A percentile compares a stretch with the other conserved stretches of the same genome.
Evolutionary conservation across 2,888 invertebrate genomes (phyloP).

Genomic region (Synergus japonicus): DNA sequence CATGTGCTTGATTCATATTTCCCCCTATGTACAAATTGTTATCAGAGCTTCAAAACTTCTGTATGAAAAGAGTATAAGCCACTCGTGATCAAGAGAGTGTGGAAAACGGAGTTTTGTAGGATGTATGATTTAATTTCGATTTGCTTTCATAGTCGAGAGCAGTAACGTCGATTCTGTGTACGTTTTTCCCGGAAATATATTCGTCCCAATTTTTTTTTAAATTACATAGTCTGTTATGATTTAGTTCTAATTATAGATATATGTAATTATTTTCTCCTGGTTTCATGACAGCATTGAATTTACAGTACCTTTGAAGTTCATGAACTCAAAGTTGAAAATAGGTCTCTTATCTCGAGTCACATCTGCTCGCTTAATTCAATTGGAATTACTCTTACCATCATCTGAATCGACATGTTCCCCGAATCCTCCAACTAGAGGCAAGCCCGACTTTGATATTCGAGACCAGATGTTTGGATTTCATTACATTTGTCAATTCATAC

Average conservation of each 20-base stretch:
- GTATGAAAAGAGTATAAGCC: neutral
- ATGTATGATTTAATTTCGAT: neutral
- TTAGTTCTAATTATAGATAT: neutral
- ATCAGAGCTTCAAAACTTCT: neutral
- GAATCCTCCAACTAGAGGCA: neutral
- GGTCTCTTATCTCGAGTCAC: constrained; percentile 3
- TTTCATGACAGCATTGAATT: neutral
- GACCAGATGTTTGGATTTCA: constrained; percentile 3
- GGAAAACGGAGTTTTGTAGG: neutral
- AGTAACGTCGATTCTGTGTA: neutral
- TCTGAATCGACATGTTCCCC: neutral
- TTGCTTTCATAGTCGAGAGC: neutral
- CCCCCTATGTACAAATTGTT: neutral
- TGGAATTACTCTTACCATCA: constrained; percentile 7
- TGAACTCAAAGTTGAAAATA: neutral
- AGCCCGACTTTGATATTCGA: neutral
- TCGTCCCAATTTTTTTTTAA: neutral
- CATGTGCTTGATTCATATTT: neutral
- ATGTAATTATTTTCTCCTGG: neutral
- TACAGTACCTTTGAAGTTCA: neutral
- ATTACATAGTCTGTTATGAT: neutral
- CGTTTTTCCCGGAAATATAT: neutral
- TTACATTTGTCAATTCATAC: neutral
- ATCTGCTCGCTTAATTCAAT: constrained; percentile 7
- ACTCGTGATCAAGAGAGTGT: neutral